These are phyloP conservation scores for Paramormyrops kingsleyae DNA, from an alignment of 2,113 vertebrate genomes.

Conservation along the genomic window DNA sequence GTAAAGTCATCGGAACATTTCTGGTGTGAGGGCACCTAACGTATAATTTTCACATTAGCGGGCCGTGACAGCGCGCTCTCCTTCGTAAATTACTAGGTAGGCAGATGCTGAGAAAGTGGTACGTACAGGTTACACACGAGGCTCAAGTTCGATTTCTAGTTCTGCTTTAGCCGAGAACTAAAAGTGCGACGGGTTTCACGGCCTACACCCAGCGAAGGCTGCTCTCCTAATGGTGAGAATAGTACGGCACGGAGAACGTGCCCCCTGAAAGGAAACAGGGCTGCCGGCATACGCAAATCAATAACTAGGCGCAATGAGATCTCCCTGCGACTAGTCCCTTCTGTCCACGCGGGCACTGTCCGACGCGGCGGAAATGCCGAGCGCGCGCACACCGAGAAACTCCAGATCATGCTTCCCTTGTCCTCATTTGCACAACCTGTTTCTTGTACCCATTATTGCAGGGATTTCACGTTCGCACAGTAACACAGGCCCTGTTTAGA, in stretches of 20 bases:
- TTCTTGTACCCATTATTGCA: neutral
- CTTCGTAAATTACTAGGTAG: conserved; percentile 24
- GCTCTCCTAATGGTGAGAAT: neutral
- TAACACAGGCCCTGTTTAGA: neutral
- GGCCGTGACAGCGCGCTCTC: conserved; percentile 25
- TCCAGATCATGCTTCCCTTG: neutral
- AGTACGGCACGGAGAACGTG: neutral
- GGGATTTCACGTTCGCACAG: neutral
- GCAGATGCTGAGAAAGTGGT: conserved; percentile 12
- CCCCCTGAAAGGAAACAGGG: neutral
- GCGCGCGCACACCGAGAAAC: neutral
- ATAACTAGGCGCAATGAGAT: neutral
- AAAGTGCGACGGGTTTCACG: neutral
- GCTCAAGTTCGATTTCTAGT: neutral
- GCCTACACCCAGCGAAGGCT: neutral
- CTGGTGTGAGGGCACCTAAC: conserved; percentile 24
- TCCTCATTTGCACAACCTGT: neutral
- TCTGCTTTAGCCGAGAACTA: neutral
- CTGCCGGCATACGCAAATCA: neutral
- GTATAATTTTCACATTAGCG: conserved; percentile 39
- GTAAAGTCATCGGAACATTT: conserved; percentile 35
- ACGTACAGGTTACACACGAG: too few relatives aligned
- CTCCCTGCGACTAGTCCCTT: neutral
- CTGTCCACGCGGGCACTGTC: neutral
- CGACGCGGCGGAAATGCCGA: neutral